Evolutionary conservation across 2,888 invertebrate species (phyloP), one percentile per base, ranked within the genome.

Genomic region (Drosophila paranaensis): DNA sequence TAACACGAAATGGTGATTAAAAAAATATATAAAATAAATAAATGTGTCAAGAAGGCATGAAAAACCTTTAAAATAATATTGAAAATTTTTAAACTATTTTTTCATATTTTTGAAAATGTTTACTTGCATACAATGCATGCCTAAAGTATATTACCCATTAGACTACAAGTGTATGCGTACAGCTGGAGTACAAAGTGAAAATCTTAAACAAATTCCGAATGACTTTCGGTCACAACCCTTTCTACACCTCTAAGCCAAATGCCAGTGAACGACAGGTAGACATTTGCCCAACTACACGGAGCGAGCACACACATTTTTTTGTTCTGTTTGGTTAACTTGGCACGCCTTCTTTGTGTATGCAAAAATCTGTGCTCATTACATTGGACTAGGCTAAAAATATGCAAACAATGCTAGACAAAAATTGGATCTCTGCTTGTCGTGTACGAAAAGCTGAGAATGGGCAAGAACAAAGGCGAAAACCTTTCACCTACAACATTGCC

Each of bases 351-450:
- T 53, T 60, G 53, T 68, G 73, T 70, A 56, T 65, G 75, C 50
- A 68, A 63, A 72, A 71, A 67, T 65, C 58, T 61, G 64, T 66
- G 57, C 89, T 75, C 75, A 78, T 83, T 87, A 78, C 71, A 71
- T 77, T 64, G 48, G 55, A 74, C 68, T 53, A 66, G 43, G 68
- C 66, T 71, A 73, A 71, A 87, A 89, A 84, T 89, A 89, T 89
- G 81, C 89, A 81, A 76, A 78, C 82, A 87, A 89, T 84, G 88
- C 68, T 40, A 71, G 70, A 74, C 68, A 58, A 71, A 48, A 77
- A 67, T 77, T 60, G 64, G 61, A 72, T 62, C 72, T 70, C 45
- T 39, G 71, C 80, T 67, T 75, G 77, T 76, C 66, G 55, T 48
- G 51, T 57, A 16, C 58, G 37, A 30, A 20, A 33, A 48, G 55